A percentile compares a stretch with the other conserved stretches of the same genome.
Evolutionary conservation across 2,888 invertebrate genomes (phyloP).

Genomic region (Drosophila acutilabella): DNA sequence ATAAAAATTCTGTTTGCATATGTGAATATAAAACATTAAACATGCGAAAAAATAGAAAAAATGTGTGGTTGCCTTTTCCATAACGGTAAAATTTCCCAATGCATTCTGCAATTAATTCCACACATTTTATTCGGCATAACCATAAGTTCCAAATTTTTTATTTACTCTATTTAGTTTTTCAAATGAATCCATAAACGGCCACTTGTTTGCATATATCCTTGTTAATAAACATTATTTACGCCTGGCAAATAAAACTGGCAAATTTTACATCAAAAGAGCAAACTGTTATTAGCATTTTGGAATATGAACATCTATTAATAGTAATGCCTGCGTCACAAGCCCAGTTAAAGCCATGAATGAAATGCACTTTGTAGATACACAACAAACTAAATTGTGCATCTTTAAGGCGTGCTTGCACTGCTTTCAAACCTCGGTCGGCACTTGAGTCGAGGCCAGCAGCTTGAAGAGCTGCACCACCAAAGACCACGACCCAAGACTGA

Average conservation of each 20-base stretch:
- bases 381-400: constrained; percentile 15
- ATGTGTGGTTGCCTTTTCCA: constrained; percentile 33
- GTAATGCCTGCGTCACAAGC: background rate
- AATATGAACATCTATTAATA: background rate
- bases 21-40: constrained; percentile 77
- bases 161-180: background rate
- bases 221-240: constrained; percentile 9
- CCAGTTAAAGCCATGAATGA: constrained; percentile 5
- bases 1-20: constrained; percentile 80
- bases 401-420: constrained; percentile 23
- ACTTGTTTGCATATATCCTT: constrained; percentile 3
- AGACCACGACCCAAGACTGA: constrained; percentile 39
- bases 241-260: constrained; percentile 7
- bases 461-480: constrained; percentile 31
- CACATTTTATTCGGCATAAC: constrained; percentile 2
- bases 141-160: too few relatives aligned
- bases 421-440: constrained; percentile 31
- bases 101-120: constrained; percentile 22
- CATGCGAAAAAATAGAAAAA: constrained; percentile 10
- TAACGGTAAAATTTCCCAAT: constrained; percentile 13
- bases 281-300: constrained; percentile 11
- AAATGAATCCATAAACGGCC: background rate
- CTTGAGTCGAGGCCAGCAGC: constrained; percentile 53
- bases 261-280: background rate
- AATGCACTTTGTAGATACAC: constrained; percentile 4